Conservation (phyloP, 2,888 invertebrate species). For the Rhopalosiphum nymphaeae region DNA sequence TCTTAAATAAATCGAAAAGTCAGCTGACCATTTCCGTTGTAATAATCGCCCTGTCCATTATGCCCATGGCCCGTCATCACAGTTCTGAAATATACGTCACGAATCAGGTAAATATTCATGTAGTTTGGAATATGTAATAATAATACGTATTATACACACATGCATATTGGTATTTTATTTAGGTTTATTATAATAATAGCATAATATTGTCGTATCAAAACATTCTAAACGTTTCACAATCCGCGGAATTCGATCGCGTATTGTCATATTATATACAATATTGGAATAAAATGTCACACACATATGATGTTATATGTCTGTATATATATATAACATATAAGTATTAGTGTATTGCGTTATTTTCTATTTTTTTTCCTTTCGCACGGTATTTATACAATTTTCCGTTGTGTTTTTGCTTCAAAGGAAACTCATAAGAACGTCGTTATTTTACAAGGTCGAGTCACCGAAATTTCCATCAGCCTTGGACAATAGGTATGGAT, state of each 20-base stretch:
- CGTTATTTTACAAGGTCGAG: neutral
- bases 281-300: neutral
- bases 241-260: neutral
- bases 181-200: neutral
- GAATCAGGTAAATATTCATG: neutral
- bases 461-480: conserved; percentile 2
- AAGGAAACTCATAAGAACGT: neutral
- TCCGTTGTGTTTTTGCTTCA: neutral
- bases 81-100: neutral
- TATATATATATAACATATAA: neutral
- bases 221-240: neutral
- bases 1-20: neutral
- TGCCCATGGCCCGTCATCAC: too few species aligned
- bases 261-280: neutral
- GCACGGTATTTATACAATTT: neutral
- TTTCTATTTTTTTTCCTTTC: neutral
- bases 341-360: neutral
- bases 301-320: neutral
- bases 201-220: neutral
- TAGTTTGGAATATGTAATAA: neutral
- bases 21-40: neutral
- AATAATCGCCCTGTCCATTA: neutral
- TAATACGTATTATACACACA: neutral
- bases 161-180: neutral
- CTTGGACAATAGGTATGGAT: neutral